Evolutionary conservation across 2,113 vertebrate genomes (phyloP), one percentile per base, ranked within the genome.

Genomic region (Cromileptes altivelis): DNA sequence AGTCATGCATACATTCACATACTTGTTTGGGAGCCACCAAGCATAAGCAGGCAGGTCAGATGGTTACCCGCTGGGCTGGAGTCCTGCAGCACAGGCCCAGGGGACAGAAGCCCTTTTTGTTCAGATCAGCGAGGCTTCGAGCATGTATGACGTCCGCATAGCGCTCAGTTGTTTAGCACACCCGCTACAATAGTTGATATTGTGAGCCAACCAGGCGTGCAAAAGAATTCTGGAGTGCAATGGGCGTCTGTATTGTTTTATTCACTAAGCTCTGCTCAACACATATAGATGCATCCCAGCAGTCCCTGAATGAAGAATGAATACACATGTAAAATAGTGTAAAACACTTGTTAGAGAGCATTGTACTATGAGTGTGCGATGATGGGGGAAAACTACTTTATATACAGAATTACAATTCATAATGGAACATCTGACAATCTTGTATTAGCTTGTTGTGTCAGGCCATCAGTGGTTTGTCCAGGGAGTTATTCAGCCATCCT

Each of bases 161-260:
- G 27, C 21, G 2, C 73, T 80, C 62, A 40, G 75, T 73, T 86
- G 74, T 87, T 82, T 40, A 82, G 70, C 57, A 57, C 15, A 30
- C 56, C 62, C 8, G 3, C 33, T 30, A 88, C 85, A 92, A 86
- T 88, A 86, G 84, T 73, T 63, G 21, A 85, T 75, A 88, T 90
- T 90, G 85, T 91, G 70, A 82, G 40, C 0, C 40, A n/a, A 63
- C 68, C 47, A 78, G 50, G 67, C 42, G 4, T 62, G 62, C 64
- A 67, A 25, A 84, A 55, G 88, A 88, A 81, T 86, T 78, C 75
- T 80, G 25, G 11, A 76, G 73, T 19, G 47, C 75, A 37, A 64
- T 58, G n/a, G 69, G 50, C 45, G 18, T 84, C 78, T 80, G 50
- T 47, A 70, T 83, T 65, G 67, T 76, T 71, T 57, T 62, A 78